Evolutionary conservation across 2,113 vertebrate genomes (phyloP), one percentile per base, ranked within the genome.

Genomic region (Vimba vimba): DNA sequence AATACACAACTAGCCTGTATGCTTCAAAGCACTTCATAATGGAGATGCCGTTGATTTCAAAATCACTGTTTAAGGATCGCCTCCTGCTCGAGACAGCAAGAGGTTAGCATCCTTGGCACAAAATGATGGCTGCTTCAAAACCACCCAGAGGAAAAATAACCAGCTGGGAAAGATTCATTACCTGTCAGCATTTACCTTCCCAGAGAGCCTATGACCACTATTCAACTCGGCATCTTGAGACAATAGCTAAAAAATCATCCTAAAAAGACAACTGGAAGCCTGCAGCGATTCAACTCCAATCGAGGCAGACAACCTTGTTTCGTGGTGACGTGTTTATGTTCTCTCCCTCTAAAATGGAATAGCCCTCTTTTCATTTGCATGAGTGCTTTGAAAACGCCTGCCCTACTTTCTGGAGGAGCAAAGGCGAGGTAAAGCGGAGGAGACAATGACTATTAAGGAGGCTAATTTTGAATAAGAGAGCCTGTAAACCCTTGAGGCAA

Each of bases 401-500:
- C 79, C 85, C 86, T 89, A 89, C 84, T 88, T 90, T 86, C 60
- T 19, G 59, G 62, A 69, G 45, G 30, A 84, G 82, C 55, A 47
- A 75, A 57, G 50, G 79, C 33, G 85, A 60, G 79, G 74, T 88
- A 85, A 74, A 66, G 21, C 36, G 8, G 82, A 76, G 71, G 69
- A 83, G 64, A 86, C 71, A 74, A 36, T 81, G 82, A 86, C 78
- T 85, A 85, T 83, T 79, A 79, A 82, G 59, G 86, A 59, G 55
- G 79, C 77, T 85, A 85, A 89, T 87, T 81, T 85, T 59, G 82
- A 81, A 84, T 82, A 86, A 84, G 57, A 80, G 75, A 84, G 82
- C 71, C 30, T 64, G 45, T 50, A 64, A 55, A 85, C 83, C 86
- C 84, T 50, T 52, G 78, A 82, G 88, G 88, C 85, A 71, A 82